A percentile compares a stretch with the other conserved stretches of the same genome.
Evolutionary conservation across 1,140 invertebrate species (phyloP).

Genomic region (Rhizoglyphus robini): DNA sequence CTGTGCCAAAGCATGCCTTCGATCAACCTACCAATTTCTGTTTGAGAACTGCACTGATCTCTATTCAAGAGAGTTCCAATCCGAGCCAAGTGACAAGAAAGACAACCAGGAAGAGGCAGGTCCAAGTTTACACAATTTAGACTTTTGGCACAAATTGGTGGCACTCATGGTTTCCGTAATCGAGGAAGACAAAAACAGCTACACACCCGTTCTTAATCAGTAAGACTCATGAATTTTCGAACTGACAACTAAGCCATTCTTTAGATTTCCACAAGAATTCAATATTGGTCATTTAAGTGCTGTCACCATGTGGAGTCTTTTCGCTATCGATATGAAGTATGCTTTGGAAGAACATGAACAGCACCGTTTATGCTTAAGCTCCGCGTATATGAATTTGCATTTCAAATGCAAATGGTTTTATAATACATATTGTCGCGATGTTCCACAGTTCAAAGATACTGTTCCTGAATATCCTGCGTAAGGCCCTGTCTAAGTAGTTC

Average conservation of each 20-base stretch:
- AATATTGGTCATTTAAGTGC: conserved; percentile 72
- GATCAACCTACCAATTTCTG: conserved; percentile 94
- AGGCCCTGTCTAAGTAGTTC: conserved; percentile 30
- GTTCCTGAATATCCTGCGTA: conserved; percentile 86
- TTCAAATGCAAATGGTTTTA: conserved; percentile 99
- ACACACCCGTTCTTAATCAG: conserved; percentile 95
- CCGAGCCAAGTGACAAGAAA: conserved; percentile 73
- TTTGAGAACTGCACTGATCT: conserved; percentile 96
- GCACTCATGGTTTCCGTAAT: conserved; percentile 95
- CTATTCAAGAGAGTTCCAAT: conserved; percentile 81
- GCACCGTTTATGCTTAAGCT: conserved; percentile 85
- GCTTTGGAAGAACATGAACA: conserved; percentile 95
- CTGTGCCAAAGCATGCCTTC: conserved; percentile 93
- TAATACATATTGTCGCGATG: conserved; percentile 95
- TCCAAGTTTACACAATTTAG: conserved; percentile 73
- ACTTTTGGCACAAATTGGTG: conserved; percentile 98
- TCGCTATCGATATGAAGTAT: conserved; percentile 95
- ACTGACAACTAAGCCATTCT: background rate
- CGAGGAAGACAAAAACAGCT: conserved; percentile 95
- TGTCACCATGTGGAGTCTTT: conserved; percentile 89
- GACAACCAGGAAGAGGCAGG: conserved; percentile 56
- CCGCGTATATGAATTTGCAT: conserved; percentile 98
- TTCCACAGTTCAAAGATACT: conserved; percentile 81
- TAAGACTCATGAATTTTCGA: conserved; percentile 33
- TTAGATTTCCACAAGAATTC: conserved; percentile 45